These are phyloP conservation scores for Lepidocolaptes lacrymiger DNA, from an alignment of 2,797 vertebrate genomes.

Conservation along the genomic window DNA sequence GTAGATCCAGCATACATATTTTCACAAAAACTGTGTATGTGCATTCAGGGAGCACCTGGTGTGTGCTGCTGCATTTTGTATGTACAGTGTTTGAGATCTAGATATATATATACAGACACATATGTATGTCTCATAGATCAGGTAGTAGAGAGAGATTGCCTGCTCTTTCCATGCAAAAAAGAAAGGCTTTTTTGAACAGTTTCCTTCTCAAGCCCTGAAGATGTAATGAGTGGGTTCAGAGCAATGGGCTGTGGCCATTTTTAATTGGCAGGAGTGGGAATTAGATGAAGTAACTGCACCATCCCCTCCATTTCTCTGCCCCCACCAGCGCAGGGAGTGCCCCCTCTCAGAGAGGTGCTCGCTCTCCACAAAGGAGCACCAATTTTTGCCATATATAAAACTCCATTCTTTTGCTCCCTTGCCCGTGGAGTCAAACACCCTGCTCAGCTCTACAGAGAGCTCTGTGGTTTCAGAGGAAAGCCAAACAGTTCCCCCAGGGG, in stretches of 20 bases:
- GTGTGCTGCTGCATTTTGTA: not conserved
- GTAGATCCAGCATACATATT: not conserved
- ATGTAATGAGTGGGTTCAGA: not conserved
- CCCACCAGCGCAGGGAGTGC: not conserved
- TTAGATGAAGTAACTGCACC: not conserved
- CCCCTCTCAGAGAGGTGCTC: not conserved
- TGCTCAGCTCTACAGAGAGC: not conserved
- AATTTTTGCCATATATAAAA: conserved; percentile 44
- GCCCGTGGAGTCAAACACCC: not conserved
- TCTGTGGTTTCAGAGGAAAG: not conserved
- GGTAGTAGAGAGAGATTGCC: not conserved
- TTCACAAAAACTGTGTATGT: not conserved
- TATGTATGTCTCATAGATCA: not conserved
- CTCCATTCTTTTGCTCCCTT: conserved; percentile 36
- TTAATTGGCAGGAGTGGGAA: conserved; percentile 26
- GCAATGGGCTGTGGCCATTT: conserved; percentile 32
- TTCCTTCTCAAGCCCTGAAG: conserved; percentile 34
- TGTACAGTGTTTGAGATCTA: not conserved
- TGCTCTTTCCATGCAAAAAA: not conserved
- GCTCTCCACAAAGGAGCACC: not conserved
- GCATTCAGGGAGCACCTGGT: not conserved
- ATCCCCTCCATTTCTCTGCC: not conserved
- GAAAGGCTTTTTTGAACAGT: not conserved
- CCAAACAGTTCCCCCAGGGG: not conserved
- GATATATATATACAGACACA: not conserved